A percentile compares a stretch with the other conserved stretches of the same genome.
Conservation (phyloP, 2,113 vertebrate species). For the Asarcornis scutulata region DNA sequence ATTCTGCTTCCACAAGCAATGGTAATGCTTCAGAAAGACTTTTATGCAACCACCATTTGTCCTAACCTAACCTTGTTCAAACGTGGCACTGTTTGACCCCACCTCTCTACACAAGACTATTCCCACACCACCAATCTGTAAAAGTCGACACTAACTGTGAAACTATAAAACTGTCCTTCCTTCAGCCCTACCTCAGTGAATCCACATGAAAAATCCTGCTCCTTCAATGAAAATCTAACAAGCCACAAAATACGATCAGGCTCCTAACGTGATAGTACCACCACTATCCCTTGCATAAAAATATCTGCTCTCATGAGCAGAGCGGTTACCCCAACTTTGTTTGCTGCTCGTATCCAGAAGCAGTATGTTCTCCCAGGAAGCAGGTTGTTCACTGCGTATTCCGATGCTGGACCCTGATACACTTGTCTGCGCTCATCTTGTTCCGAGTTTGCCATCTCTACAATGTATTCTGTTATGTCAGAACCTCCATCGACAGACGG, state of each 20-base stretch:
- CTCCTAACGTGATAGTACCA: accelerated
- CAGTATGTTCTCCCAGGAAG: conserved; percentile 74
- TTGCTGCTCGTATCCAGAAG: conserved; percentile 79
- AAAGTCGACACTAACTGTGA: accelerated
- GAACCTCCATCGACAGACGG: conserved; percentile 71
- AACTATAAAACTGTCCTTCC: background rate
- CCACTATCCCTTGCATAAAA: no score
- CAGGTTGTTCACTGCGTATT: conserved; percentile 66
- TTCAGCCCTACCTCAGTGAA: background rate
- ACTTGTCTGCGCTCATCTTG: conserved; percentile 51
- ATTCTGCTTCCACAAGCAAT: background rate
- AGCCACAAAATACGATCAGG: background rate
- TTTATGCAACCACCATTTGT: background rate
- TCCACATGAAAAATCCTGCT: background rate
- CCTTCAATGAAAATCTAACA: background rate
- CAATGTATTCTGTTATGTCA: conserved; percentile 52
- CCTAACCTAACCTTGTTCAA: background rate
- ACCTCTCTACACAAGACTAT: background rate
- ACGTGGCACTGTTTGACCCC: background rate
- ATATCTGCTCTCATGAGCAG: accelerated
- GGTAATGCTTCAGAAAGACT: background rate
- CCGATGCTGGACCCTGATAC: conserved; percentile 67
- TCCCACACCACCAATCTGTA: background rate
- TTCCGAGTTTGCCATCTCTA: conserved; percentile 70
- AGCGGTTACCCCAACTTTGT: conserved; percentile 71